Conservation (phyloP, 2,113 vertebrate species). For the Salvelinus fontinalis region DNA sequence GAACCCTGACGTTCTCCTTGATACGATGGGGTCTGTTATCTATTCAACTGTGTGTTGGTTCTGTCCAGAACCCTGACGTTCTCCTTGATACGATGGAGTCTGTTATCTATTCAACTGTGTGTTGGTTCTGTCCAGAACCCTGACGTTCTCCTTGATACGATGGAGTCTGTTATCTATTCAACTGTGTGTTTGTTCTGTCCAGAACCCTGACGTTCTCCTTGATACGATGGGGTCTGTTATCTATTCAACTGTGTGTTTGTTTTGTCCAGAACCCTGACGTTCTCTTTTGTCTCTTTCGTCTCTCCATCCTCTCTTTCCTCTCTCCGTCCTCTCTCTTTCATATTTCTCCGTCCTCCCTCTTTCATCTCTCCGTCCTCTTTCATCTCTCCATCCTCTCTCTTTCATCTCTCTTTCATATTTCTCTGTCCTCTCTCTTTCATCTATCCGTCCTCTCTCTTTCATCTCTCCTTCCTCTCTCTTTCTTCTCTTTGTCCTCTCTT, state of each 20-base stretch:
- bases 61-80: not conserved
- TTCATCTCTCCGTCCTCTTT: not conserved
- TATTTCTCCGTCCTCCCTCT: too few relatives aligned
- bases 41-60: not conserved
- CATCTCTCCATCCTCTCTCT: slow-evolving; percentile 12
- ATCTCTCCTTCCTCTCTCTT: too few relatives aligned
- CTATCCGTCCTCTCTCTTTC: not conserved
- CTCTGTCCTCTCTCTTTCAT: too few relatives aligned
- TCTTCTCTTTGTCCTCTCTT: too few relatives aligned
- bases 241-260: too few relatives aligned
- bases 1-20: not conserved
- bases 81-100: not conserved
- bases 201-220: too few relatives aligned
- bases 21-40: not conserved
- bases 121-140: not conserved
- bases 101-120: not conserved
- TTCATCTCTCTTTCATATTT: too few relatives aligned
- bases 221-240: too few relatives aligned
- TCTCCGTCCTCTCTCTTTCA: too few relatives aligned
- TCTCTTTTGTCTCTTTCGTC: too few relatives aligned
- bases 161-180: not conserved
- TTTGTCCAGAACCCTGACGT: too few relatives aligned
- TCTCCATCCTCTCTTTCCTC: too few relatives aligned
- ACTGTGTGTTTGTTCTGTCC: not conserved
- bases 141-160: not conserved